phyloP scores from a whole-genome alignment of 2,888 invertebrate species.

The Nephrocerus scutellatus region DNA sequence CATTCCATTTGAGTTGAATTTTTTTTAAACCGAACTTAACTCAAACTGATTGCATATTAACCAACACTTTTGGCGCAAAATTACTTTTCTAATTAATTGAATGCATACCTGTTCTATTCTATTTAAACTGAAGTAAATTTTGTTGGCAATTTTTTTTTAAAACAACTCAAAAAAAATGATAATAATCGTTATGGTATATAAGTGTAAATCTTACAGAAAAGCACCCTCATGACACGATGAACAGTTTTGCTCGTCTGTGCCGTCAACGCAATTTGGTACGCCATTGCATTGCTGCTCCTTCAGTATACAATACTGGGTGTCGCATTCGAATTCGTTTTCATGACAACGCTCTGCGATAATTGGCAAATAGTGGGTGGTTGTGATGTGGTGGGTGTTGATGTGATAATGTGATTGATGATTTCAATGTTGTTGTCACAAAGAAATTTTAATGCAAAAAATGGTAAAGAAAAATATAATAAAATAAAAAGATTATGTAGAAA shows the following conservation, averaged over 20 bases:
- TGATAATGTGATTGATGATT: slow-evolving; percentile 5
- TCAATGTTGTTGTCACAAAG: no score
- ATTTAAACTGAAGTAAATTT: slow-evolving; percentile 3
- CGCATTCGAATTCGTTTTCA: slow-evolving; percentile 52
- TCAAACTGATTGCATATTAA: no score
- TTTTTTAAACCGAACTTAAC: no score
- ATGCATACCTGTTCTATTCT: not conserved
- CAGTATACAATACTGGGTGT: slow-evolving; percentile 58
- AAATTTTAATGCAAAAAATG: no score
- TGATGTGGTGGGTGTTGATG: slow-evolving; percentile 14
- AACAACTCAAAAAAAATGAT: slow-evolving; percentile 13
- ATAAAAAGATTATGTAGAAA: no score
- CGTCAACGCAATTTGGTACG: slow-evolving; percentile 50
- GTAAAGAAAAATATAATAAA: no score
- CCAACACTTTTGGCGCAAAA: no score
- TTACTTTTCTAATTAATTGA: no score
- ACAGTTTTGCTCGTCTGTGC: slow-evolving; percentile 51
- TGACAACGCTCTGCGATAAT: slow-evolving; percentile 40
- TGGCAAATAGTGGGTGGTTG: slow-evolving; percentile 18
- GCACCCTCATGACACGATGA: slow-evolving; percentile 41
- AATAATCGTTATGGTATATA: slow-evolving; percentile 3
- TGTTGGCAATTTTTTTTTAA: slow-evolving; percentile 1
- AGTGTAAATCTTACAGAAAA: slow-evolving; percentile 42
- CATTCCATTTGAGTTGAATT: no score
- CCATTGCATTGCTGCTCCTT: slow-evolving; percentile 51